Conservation (phyloP, 2,888 invertebrate species). For the Latrodectus elegans region DNA sequence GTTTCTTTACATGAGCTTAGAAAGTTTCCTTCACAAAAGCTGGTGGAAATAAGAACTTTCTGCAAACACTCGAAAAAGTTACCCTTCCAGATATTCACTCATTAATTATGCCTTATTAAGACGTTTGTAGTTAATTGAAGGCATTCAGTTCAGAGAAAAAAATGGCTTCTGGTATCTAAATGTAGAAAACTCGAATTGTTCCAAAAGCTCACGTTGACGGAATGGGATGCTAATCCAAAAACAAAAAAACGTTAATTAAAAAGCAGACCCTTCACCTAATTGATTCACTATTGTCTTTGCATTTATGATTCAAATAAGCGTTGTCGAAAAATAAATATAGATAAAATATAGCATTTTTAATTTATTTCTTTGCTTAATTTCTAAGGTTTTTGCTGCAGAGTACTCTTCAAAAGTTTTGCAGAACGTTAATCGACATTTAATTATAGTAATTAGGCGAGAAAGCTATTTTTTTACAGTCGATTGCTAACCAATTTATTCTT, state of each 20-base stretch:
- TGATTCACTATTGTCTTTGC: conserved; percentile 31
- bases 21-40: too few species aligned
- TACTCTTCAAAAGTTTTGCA: conserved; percentile 34
- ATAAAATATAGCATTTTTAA: conserved; percentile 9
- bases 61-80: not conserved
- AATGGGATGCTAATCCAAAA: conserved; percentile 40
- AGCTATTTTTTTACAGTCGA: not conserved
- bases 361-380: not conserved
- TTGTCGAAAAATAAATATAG: conserved; percentile 13
- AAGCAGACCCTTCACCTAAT: conserved; percentile 17
- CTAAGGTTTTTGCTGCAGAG: conserved; percentile 35
- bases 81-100: conserved; percentile 19
- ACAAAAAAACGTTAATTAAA: conserved; percentile 47
- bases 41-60: not conserved
- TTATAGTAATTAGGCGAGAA: conserved; percentile 47
- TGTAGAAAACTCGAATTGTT: not conserved
- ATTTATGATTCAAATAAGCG: conserved; percentile 28
- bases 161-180: conserved; percentile 4
- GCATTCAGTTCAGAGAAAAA: not conserved
- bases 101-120: conserved; percentile 49
- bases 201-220: not conserved
- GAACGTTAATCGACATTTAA: conserved; percentile 31
- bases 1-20: too few species aligned
- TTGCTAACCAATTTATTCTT: too few species aligned
- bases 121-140: conserved; percentile 37